phyloP scores from a whole-genome alignment of 92 coral and sea anemone genomes.

The Siderastrea siderea region DNA sequence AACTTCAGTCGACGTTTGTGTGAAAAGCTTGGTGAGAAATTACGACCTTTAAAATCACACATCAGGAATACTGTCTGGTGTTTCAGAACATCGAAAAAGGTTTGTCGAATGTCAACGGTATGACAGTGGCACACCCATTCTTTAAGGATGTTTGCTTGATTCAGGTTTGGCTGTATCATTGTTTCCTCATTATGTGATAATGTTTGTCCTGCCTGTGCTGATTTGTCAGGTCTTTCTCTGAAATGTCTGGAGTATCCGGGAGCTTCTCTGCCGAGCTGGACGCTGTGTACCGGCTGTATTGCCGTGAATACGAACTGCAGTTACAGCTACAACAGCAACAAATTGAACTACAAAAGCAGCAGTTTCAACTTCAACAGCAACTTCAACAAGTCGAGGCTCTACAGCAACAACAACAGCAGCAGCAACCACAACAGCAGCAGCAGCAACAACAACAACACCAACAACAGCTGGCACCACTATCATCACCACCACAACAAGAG shows the following conservation, averaged over 20 bases:
- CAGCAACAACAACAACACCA: slow-evolving; percentile 14
- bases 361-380: slow-evolving; percentile 93
- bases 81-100: too few relatives aligned
- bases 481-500: neutral
- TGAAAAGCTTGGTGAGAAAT: too few relatives aligned
- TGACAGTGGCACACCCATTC: too few relatives aligned
- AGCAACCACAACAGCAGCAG: slow-evolving; percentile 47
- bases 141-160: too few relatives aligned
- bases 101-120: too few relatives aligned
- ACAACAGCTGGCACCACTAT: neutral
- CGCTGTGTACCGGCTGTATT: slow-evolving; percentile 88
- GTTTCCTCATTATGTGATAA: neutral
- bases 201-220: neutral
- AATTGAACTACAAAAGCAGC: slow-evolving; percentile 91
- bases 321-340: slow-evolving; percentile 92
- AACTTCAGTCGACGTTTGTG: too few relatives aligned
- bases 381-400: slow-evolving; percentile 88
- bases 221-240: slow-evolving; percentile 76
- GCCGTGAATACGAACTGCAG: slow-evolving; percentile 91
- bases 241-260: slow-evolving; percentile 72
- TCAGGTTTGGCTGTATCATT: neutral
- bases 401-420: slow-evolving; percentile 83
- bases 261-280: slow-evolving; percentile 86
- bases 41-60: too few relatives aligned
- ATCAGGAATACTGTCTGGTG: too few relatives aligned